These are phyloP conservation scores for Pinctada fucata DNA, from an alignment of 2,888 invertebrate genomes.

Conservation along the genomic window DNA sequence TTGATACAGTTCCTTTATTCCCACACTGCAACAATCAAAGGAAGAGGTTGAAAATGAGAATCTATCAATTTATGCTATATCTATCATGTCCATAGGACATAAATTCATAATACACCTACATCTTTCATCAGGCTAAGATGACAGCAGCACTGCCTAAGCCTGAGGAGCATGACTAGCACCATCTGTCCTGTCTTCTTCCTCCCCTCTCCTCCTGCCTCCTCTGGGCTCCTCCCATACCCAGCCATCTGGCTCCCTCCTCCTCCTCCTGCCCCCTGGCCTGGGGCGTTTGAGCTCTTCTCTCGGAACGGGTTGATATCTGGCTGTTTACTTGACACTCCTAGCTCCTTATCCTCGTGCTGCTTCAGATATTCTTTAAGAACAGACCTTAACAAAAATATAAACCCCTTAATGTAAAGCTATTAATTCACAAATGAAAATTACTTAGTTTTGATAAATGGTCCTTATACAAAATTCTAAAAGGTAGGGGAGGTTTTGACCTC, in stretches of 20 bases:
- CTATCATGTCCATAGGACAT: too few relatives aligned
- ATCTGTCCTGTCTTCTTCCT: conserved; percentile 61
- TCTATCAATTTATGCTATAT: too few relatives aligned
- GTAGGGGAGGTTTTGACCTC: too few relatives aligned
- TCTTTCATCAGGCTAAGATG: conserved; percentile 89
- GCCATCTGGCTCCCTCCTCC: conserved; percentile 9
- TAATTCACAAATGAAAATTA: too few relatives aligned
- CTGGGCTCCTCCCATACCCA: background rate
- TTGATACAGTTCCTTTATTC: too few relatives aligned
- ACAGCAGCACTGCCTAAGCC: conserved; percentile 92
- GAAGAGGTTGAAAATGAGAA: too few relatives aligned
- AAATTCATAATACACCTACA: too few relatives aligned
- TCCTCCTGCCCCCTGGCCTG: background rate
- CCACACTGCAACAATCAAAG: too few relatives aligned
- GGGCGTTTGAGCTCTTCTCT: conserved; percentile 11
- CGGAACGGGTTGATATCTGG: conserved; percentile 32
- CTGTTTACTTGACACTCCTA: conserved; percentile 13
- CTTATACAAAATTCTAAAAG: too few relatives aligned
- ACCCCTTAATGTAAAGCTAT: too few relatives aligned
- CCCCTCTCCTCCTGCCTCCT: conserved; percentile 3
- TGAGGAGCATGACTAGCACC: conserved; percentile 86
- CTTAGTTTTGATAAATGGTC: too few relatives aligned
- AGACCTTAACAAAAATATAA: conserved; percentile 57
- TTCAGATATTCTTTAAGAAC: conserved; percentile 73
- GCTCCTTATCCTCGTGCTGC: conserved; percentile 70